Evolutionary conservation across 2,797 vertebrate species (phyloP).

Genomic region (Bucorvus abyssinicus): DNA sequence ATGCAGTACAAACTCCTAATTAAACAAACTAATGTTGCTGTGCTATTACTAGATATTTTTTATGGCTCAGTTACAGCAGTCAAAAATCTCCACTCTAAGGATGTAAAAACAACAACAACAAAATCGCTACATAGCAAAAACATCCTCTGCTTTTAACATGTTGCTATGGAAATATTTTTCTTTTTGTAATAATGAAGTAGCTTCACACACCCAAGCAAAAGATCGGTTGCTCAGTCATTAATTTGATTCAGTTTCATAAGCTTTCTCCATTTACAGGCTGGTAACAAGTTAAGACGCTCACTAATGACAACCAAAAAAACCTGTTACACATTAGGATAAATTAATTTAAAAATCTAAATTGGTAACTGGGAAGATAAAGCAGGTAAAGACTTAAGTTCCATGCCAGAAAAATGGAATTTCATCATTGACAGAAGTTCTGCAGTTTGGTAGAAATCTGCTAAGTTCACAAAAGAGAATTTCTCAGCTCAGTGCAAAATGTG

Average conservation of each 20-base stretch:
- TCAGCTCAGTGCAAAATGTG: neutral
- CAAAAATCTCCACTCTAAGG: neutral
- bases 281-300: neutral
- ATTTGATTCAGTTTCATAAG: neutral
- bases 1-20: neutral
- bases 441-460: neutral
- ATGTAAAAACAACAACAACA: neutral
- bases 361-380: neutral
- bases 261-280: neutral
- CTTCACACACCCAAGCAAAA: neutral
- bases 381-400: neutral
- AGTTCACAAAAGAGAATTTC: neutral
- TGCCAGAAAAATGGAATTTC: neutral
- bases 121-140: neutral
- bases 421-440: neutral
- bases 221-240: neutral
- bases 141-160: constrained; percentile 14
- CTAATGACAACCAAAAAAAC: neutral
- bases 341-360: neutral
- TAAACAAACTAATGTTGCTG: neutral
- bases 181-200: neutral
- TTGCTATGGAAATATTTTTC: constrained; percentile 52
- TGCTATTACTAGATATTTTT: neutral
- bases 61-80: neutral
- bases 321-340: neutral